A percentile compares a stretch with the other conserved stretches of the same genome.
phyloP scores from a whole-genome alignment of 1,140 invertebrate species.

The Tyrophagus putrescentiae region DNA sequence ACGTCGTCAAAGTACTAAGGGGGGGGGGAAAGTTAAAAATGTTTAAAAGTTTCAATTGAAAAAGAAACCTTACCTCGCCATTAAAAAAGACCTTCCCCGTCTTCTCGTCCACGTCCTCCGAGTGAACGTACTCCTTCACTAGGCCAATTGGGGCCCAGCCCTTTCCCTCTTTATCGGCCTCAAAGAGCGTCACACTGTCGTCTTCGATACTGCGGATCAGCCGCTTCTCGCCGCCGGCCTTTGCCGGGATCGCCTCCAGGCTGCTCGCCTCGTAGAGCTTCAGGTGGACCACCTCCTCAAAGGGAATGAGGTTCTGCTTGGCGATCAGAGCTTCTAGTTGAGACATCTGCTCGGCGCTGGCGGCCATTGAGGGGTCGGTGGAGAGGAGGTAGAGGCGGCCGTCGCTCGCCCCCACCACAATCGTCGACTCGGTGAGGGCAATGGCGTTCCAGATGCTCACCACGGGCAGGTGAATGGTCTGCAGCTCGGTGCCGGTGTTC shows the following conservation, averaged over 20 bases:
- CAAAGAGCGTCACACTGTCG: neutral
- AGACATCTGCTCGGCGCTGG: neutral
- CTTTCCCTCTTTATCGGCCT: neutral
- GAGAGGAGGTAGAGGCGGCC: neutral
- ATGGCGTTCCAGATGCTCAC: neutral
- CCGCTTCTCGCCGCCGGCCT: neutral
- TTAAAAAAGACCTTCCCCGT: neutral
- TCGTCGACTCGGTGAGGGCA: neutral
- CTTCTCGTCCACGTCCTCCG: neutral
- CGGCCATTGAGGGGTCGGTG: neutral
- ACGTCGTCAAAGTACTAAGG: neutral
- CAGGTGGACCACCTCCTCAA: neutral
- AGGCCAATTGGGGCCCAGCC: slow-evolving; percentile 1
- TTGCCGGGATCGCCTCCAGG: neutral
- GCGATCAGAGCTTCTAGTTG: neutral
- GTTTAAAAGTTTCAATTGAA: too few relatives aligned
- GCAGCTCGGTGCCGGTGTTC: neutral
- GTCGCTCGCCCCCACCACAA: neutral
- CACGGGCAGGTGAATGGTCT: neutral
- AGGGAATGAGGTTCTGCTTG: neutral
- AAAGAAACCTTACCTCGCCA: too few relatives aligned
- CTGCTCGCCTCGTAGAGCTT: neutral
- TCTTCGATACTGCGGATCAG: neutral
- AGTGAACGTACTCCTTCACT: neutral
- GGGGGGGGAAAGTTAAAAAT: neutral